phyloP scores from a whole-genome alignment of 2,113 vertebrate genomes.

The Erinaceus europaeus region DNA sequence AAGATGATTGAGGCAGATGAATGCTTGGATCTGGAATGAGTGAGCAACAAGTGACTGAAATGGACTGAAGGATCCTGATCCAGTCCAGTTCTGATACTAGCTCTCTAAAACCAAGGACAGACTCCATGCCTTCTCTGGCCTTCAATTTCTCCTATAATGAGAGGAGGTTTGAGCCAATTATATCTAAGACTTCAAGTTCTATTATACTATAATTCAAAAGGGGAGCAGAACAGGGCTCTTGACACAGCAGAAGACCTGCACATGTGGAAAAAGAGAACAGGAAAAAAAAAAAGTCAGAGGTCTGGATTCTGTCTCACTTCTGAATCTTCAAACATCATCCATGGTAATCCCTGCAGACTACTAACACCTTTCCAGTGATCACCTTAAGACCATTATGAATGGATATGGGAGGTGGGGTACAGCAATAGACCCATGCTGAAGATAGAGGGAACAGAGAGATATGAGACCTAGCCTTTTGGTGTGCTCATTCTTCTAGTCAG shows the following conservation, averaged over 20 bases:
- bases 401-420: neutral
- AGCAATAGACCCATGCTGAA: too few species aligned
- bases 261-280: neutral
- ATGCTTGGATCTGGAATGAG: neutral
- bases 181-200: neutral
- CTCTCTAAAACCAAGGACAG: neutral
- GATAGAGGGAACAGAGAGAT: neutral
- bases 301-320: slow-evolving; percentile 48
- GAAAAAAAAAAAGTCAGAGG: neutral
- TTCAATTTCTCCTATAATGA: neutral
- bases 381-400: neutral
- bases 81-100: neutral
- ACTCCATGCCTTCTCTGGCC: neutral
- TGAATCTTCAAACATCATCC: slow-evolving; percentile 43
- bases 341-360: neutral
- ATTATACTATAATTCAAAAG: neutral
- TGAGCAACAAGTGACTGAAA: neutral
- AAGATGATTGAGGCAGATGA: neutral
- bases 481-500: neutral
- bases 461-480: neutral
- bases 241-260: neutral
- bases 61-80: neutral
- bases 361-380: slow-evolving; percentile 24
- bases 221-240: neutral
- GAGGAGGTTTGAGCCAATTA: neutral